These are phyloP conservation scores for Dendrolimus punctatus DNA, from an alignment of 1,140 invertebrate genomes.

Conservation along the genomic window DNA sequence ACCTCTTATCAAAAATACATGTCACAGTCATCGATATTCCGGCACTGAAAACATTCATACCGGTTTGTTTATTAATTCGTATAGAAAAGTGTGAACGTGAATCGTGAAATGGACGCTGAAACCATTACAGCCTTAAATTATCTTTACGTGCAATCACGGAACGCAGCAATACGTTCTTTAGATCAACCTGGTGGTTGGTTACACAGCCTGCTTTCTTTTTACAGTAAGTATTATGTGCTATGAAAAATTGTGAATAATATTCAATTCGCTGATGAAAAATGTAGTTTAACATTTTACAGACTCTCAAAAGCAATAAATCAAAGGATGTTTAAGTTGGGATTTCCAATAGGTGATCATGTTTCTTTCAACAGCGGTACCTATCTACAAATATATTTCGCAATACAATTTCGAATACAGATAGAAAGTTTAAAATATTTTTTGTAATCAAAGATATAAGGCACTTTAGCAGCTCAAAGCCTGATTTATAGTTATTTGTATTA, in stretches of 20 bases:
- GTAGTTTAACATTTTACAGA: constrained; percentile 11
- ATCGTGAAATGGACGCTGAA: constrained; percentile 19
- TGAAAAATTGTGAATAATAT: neutral
- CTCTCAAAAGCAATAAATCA: constrained; percentile 4
- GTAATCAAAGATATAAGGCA: no score
- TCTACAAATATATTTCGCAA: no score
- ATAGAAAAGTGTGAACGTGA: constrained; percentile 14
- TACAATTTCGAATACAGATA: no score
- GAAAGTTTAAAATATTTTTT: no score
- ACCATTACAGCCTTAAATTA: constrained; percentile 30
- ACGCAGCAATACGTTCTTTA: constrained; percentile 40
- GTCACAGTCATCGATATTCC: no score
- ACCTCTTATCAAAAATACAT: no score
- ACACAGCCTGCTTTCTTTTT: constrained; percentile 21
- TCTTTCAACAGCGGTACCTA: no score
- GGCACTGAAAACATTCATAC: no score
- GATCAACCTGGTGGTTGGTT: constrained; percentile 44
- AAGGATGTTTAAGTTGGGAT: constrained; percentile 18
- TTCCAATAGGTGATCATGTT: constrained; percentile 10
- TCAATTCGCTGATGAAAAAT: neutral
- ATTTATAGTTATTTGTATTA: no score
- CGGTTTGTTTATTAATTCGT: no score
- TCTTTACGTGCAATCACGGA: constrained; percentile 37
- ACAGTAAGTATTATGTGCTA: constrained; percentile 28
- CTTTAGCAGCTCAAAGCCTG: no score